Evolutionary conservation across 1,140 invertebrate genomes (phyloP), one percentile per base, ranked within the genome.

Genomic region (Drosophila kikkawai): DNA sequence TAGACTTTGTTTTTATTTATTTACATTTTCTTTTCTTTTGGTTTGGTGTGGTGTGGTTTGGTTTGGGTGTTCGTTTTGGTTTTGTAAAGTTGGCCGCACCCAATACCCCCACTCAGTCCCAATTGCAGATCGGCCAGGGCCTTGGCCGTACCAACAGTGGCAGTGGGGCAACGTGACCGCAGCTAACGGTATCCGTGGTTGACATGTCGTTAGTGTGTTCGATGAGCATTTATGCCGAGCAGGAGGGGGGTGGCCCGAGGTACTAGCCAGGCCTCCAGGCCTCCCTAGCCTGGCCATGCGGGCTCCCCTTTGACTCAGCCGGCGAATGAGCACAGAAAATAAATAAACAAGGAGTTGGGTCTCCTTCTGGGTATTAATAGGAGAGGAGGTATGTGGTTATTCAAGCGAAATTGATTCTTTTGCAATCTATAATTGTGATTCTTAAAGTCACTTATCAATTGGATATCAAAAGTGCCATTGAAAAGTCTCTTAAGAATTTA

Each of bases 141-240:
- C 75, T 42, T 45, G 53, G 45, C 51, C 66, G 22, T 47, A 45
- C 29, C 9, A 3, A 22, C 19, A 1, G 34, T 47, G 50, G 41
- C 48, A n/a, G 51, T 47, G 56, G 75, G 53, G 39, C 79, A 82
- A 69, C 80, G 68, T 83, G 83, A 87, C 83, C 83, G 67, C 83
- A 87, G 80, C 69, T 84, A 88, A 88, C 85, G 82, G 84, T 81
- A 44, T 48, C 34, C 15, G 48, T 84, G 75, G 84, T 84, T 90
- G 85, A 88, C 84, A 90, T 90, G 75, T 90, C 75, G 75, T 87
- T 80, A 77, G 75, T 74, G 67, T 67, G 76, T 73, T 71, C 68
- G 55, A 48, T 65, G 76, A 56, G 53, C 66, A 78, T 79, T 77
- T 78, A 53, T 79, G 76, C 55, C n/a, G 48, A n/a, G 6, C 5